Percentiles rank a stretch among this genome's conserved stretches.
Evolutionary conservation across 2,113 vertebrate species (phyloP).

Genomic region (Beaufortia kweichowensis): DNA sequence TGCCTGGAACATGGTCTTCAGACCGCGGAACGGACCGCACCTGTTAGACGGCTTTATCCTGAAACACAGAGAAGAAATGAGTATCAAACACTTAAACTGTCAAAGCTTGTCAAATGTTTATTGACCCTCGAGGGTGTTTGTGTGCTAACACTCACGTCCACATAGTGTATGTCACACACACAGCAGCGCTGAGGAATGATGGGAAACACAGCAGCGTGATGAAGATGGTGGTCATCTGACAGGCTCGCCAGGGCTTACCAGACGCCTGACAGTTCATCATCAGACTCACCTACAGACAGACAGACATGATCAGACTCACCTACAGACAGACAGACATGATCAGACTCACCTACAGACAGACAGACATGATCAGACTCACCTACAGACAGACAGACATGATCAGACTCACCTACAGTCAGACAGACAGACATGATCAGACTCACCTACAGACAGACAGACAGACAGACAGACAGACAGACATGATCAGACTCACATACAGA

Average conservation of each 20-base stretch:
- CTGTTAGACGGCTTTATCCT: constrained; percentile 80
- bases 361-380: no score
- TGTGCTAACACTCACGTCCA: constrained; percentile 85
- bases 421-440: no score
- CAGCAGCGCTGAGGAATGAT: constrained; percentile 82
- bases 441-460: no score
- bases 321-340: no score
- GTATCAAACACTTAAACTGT: constrained; percentile 5
- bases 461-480: no score
- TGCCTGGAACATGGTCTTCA: constrained; percentile 80
- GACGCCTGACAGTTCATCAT: constrained; percentile 92
- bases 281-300: constrained; percentile 80
- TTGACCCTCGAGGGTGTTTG: constrained; percentile 19
- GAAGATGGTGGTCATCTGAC: constrained; percentile 90
- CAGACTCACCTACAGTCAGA: no score
- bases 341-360: no score
- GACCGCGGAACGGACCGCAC: constrained; percentile 85
- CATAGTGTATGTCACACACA: constrained; percentile 86
- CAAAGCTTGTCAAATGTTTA: no score
- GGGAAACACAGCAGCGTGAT: constrained; percentile 91
- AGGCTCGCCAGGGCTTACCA: constrained; percentile 86
- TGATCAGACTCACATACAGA: no score
- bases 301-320: not conserved
- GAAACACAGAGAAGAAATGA: not conserved
- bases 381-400: no score